Evolutionary conservation across 2,113 vertebrate genomes (phyloP), one percentile per base, ranked within the genome.

Genomic region (Leptobrachium leishanense): DNA sequence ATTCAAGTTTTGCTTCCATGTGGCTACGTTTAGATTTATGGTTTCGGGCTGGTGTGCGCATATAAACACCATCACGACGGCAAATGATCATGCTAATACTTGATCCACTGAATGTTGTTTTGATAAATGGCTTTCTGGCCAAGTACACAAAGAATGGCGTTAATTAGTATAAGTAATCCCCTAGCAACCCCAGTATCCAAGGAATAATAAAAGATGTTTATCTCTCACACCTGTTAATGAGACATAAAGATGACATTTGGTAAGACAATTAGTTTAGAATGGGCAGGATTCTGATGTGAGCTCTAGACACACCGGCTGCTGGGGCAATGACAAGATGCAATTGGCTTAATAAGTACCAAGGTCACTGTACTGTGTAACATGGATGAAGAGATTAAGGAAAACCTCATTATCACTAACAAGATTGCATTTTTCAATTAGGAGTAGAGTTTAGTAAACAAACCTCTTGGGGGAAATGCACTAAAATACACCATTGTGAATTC

Each of bases 121-220:
- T 72, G 39, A 64, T 72, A 72, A 66, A 79, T 66, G 77, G 59
- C 43, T 79, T 72, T 72, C 69, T 72, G 62, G 69, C 68, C 57
- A 43, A 66, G 59, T 72, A 79, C 77, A 79, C 44, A 79, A 39
- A 54, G 13, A 63, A 64, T 72, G 57, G 43, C 40, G 72, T 66
- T 79, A 79, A 79, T 79, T 72, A 79, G 44, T 54, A 79, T 62
- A 65, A 72, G 69, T 72, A 72, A 79, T 79, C 69, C 77, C 77
- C 40, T 66, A 72, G 77, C 77, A 79, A 79, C 77, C 43, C 43
- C 9, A 13, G 77, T 71, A 43, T 54, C 69, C 42, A 55, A 15
- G 31, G 46, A 5, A 20, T 44, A 42, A 50, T n/a, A 78, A 62
- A 66, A 66, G 62, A 79, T 79, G 69, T 79, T 79, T 79, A 72